Base-by-base conservation (phyloP, 2,113 vertebrate genomes). In the Rostratula benghalensis region DNA sequence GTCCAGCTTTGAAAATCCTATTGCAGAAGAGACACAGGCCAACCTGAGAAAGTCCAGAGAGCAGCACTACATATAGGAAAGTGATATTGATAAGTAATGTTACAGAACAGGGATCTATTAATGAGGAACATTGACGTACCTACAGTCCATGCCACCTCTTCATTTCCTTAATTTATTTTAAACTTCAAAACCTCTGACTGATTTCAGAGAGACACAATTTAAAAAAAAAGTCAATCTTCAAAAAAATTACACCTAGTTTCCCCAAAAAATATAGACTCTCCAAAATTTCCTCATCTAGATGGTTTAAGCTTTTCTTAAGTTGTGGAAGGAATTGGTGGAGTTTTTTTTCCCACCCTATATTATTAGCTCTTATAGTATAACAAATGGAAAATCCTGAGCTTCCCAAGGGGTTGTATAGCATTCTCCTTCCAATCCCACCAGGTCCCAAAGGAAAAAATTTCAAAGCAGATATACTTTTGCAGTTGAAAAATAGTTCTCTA, bases 371-470 rank as follows among this genome's bases (percentile, higher is more conserved):
- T 74, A 43, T 1, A 67, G 57, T 60, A 71, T 35, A 87, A 69
- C 81, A 87, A 73, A 80, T 4, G 12, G n/a, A 84, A 91, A 25
- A 79, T 50, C 20, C 18, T 74, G 54, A 90, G 63, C n/a, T 93
- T 91, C 92, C 82, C 63, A 67, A 63, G 51, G 63, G 68, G 21
- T 86, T 67, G 4, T 25, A 37, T 6, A 71, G 21, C 33, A 6
- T 18, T 83, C 18, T 76, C 53, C 14, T 93, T 60, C n/a, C 83
- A 63, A 74, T 80, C 39, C 68, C 78, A 13, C 11, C 51, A 81
- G 19, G 56, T 94, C 85, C 75, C 93, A 88, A 37, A 83, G 76
- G 59, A 86, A 86, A 35, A 88, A 50, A 54, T 92, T 86, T 90
- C 63, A 63, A 93, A 91, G 64, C 23, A 33, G 17, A 83, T 75